These are phyloP conservation scores for Griposia aprilina DNA, from an alignment of 2,888 invertebrate species.

Conservation along the genomic window DNA sequence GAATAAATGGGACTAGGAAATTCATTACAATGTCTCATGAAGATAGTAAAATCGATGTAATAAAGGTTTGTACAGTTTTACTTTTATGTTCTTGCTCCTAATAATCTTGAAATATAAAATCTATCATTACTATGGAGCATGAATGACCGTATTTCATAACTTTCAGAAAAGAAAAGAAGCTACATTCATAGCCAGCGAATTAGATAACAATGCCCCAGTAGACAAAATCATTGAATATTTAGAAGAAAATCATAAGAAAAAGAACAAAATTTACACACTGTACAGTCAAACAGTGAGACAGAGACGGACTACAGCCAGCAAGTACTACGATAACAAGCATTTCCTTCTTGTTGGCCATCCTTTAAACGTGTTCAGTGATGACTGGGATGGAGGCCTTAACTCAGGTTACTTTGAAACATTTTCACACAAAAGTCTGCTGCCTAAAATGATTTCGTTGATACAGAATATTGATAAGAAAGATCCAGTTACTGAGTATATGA, in stretches of 20 bases:
- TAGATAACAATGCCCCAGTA: conserved; percentile 78
- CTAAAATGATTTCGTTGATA: conserved; percentile 79
- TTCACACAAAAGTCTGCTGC: conserved; percentile 79
- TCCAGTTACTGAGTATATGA: conserved; percentile 79
- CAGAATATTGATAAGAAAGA: conserved; percentile 75
- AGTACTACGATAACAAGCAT: conserved; percentile 64
- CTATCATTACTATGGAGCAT: background rate
- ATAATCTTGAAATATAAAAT: background rate
- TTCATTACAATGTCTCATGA: conserved; percentile 45
- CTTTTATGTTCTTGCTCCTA: background rate
- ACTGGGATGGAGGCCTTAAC: conserved; percentile 83
- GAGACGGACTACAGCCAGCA: conserved; percentile 61
- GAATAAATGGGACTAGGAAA: background rate
- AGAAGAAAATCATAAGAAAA: conserved; percentile 68
- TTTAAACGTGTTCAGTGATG: conserved; percentile 76
- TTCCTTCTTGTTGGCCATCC: conserved; percentile 77
- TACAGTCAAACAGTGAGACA: conserved; percentile 76
- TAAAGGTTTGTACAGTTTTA: conserved; percentile 47
- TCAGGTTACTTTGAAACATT: conserved; percentile 82
- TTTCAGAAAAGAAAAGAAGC: conserved; percentile 66
- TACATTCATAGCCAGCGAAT: conserved; percentile 71
- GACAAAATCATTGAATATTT: conserved; percentile 77
- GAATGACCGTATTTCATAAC: background rate
- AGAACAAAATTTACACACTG: conserved; percentile 72
- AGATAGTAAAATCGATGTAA: conserved; percentile 60